Evolutionary conservation across 2,113 vertebrate species (phyloP).

Genomic region (Panthera leo): DNA sequence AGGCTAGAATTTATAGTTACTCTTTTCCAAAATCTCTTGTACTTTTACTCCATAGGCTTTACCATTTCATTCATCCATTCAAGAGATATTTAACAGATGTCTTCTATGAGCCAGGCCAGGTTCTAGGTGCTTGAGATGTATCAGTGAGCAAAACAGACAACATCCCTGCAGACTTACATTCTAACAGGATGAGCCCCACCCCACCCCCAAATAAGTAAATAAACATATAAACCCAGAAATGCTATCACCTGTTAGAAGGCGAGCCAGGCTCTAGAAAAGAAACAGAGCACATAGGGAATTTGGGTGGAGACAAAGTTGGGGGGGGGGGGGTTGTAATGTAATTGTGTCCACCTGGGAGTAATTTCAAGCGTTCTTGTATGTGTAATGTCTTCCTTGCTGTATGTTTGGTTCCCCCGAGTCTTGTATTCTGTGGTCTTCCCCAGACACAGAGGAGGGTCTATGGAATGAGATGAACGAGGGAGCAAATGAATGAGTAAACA

Average conservation of each 20-base stretch:
- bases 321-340: background rate
- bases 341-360: background rate
- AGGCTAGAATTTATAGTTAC: background rate
- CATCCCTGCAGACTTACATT: background rate
- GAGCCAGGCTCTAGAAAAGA: background rate
- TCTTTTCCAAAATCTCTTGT: background rate
- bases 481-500: background rate
- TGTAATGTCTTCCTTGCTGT: background rate
- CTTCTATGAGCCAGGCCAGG: background rate
- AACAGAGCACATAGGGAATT: background rate
- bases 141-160: background rate
- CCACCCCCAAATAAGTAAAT: background rate
- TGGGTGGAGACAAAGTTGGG: background rate
- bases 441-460: background rate
- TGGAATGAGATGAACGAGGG: background rate
- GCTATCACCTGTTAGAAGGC: background rate
- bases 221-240: background rate
- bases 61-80: background rate
- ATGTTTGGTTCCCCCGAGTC: background rate
- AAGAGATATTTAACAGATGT: background rate
- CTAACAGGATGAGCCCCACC: background rate
- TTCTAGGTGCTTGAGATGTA: background rate
- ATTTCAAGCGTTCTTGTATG: background rate
- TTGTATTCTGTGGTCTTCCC: background rate
- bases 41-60: background rate